Evolutionary conservation across 1,140 invertebrate species (phyloP), one percentile per base, ranked within the genome.

Genomic region (Eriocheir sinensis): DNA sequence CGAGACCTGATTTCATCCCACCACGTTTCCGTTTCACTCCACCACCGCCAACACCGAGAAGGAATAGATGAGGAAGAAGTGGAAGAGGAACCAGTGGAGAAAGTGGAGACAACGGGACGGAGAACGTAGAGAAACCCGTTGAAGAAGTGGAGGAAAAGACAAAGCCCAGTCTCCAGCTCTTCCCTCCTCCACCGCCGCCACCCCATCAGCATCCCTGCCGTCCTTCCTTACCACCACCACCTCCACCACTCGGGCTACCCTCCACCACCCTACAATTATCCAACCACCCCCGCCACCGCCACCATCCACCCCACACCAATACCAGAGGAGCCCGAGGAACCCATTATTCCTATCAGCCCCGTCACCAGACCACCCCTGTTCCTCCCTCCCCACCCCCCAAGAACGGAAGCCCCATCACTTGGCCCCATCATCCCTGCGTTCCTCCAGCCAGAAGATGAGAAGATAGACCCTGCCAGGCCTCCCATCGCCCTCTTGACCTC

Each of bases 21-120:
- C 93, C 88, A 21, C 38, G 93, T 40, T 94, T 94, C 88, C 86
- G 93, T 0, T 89, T 90, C 60, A 94, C 93, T 48, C 60, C 91
- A 32, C 80, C 91, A 17, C 79, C 91, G n/a, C 72, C 90, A 32
- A 17, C 89, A 60, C 0, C 1, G 3, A 15, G 72, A 34, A 34
- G 12, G 15, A n/a, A n/a, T n/a, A n/a, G 41, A 6, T 1, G 53
- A 60, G 53, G 60, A 72, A n/a, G 60, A 72, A n/a, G 36, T 40
- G 36, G 2, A 12, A n/a, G 40, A 40, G 40, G 12, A 38, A 17
- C 34, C 80, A n/a, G 34, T 86, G 36, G 40, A 38, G 34, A 36
- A 15, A 32, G 21, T 21, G 34, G 83, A 86, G 27, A 81, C 27
- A n/a, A n/a, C n/a, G n/a, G n/a, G n/a, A n/a, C n/a, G 27, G n/a